Percentiles rank a stretch among this genome's conserved stretches.
Conservation (phyloP, 2,888 invertebrate genomes). For the Oegoconia quadripuncta region DNA sequence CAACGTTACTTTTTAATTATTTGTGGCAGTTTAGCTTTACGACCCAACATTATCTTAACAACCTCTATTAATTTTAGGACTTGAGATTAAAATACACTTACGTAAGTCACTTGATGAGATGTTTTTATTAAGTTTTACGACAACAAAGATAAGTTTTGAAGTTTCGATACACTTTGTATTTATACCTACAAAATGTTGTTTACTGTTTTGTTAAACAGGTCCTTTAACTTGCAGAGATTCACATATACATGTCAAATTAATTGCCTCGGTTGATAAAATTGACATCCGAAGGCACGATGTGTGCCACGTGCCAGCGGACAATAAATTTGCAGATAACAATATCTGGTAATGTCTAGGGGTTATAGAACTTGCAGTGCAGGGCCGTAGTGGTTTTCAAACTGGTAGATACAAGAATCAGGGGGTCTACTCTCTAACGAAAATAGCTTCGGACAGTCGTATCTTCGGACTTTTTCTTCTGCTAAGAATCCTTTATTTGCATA, state of each 20-base stretch:
- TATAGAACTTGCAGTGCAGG: too few relatives aligned
- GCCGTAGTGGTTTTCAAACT: too few relatives aligned
- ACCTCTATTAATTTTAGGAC: not conserved
- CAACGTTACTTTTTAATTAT: not conserved
- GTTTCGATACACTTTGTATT: too few relatives aligned
- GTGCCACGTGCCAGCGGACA: constrained; percentile 2
- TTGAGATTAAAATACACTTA: not conserved
- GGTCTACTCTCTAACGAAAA: too few relatives aligned
- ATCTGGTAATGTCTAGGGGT: constrained; percentile 22
- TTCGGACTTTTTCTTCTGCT: too few relatives aligned
- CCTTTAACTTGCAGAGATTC: not conserved
- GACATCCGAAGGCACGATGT: not conserved
- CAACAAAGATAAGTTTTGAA: too few relatives aligned
- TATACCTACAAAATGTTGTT: not conserved
- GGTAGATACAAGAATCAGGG: too few relatives aligned
- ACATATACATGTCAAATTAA: constrained; percentile 2
- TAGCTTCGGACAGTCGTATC: too few relatives aligned
- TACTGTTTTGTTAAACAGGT: not conserved
- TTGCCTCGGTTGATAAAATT: constrained; percentile 2
- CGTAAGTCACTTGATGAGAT: not conserved
- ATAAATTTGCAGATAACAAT: constrained; percentile 17
- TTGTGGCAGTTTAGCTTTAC: constrained; percentile 2
- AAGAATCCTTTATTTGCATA: too few relatives aligned
- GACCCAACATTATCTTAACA: not conserved
- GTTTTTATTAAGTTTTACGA: too few relatives aligned